Evolutionary conservation across 1,140 invertebrate genomes (phyloP).

Genomic region (Gryon sp.): DNA sequence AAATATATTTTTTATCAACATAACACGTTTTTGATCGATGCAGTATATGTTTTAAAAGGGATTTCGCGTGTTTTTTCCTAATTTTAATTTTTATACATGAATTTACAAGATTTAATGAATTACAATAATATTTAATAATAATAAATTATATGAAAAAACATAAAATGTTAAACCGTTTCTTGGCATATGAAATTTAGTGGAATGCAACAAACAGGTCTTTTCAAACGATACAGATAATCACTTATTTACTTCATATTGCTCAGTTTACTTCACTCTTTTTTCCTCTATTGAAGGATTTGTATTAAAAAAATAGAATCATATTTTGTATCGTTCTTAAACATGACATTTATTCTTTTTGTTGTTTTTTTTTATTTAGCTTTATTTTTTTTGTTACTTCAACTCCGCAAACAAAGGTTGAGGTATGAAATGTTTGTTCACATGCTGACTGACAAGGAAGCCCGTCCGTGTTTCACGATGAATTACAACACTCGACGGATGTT

Average conservation of each 20-base stretch:
- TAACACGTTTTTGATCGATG: too few relatives aligned
- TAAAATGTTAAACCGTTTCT: too few relatives aligned
- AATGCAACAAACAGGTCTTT: constrained; percentile 20
- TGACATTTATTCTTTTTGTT: constrained; percentile 38
- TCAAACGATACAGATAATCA: constrained; percentile 9
- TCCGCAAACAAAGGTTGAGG: constrained; percentile 43
- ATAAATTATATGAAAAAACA: too few relatives aligned
- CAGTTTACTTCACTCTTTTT: constrained; percentile 22
- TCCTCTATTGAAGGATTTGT: constrained; percentile 30
- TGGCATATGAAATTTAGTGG: too few relatives aligned
- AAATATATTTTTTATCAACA: too few relatives aligned
- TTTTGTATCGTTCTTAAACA: constrained; percentile 45
- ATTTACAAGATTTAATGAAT: too few relatives aligned
- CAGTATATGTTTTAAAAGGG: too few relatives aligned
- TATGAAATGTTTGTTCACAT: constrained; percentile 40
- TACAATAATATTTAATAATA: too few relatives aligned
- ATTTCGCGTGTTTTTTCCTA: too few relatives aligned
- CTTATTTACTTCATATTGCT: constrained; percentile 40
- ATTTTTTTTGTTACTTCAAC: constrained; percentile 21
- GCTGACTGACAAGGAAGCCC: constrained; percentile 34
- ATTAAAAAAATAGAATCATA: constrained; percentile 58
- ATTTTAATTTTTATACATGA: too few relatives aligned
- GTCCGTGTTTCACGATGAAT: constrained; percentile 21
- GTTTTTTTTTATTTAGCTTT: too few relatives aligned
- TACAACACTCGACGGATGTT: constrained; percentile 7